phyloP scores from a whole-genome alignment of 2,888 invertebrate genomes.

The Archaeoteleia sp. region DNA sequence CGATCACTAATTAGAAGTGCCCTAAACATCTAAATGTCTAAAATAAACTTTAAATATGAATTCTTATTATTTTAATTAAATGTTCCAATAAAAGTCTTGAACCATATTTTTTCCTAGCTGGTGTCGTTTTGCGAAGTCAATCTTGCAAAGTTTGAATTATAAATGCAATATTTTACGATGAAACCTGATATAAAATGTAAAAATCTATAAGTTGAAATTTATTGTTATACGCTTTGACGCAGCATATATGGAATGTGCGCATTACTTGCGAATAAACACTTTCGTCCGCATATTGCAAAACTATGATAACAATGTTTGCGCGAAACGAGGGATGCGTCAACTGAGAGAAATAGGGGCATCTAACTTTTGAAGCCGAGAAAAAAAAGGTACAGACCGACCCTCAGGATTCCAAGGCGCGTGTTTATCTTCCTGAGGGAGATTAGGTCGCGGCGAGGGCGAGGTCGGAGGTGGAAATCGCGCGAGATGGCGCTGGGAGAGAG shows the following conservation, averaged over 20 bases:
- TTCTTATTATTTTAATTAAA: no score
- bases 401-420: conserved; percentile 9
- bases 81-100: no score
- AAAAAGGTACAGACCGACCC: conserved; percentile 8
- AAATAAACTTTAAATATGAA: no score
- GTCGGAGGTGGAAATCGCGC: conserved; percentile 12
- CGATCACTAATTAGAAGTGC: no score
- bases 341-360: conserved; percentile 37
- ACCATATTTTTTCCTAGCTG: no score
- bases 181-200: conserved; percentile 30
- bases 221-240: conserved; percentile 34
- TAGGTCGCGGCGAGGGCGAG: conserved; percentile 22
- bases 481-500: conserved; percentile 7
- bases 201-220: conserved; percentile 41
- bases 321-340: conserved; percentile 52
- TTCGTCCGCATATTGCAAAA: conserved; percentile 54
- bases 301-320: conserved; percentile 64
- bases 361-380: conserved; percentile 26
- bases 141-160: conserved; percentile 31
- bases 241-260: conserved; percentile 23
- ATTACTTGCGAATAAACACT: conserved; percentile 46
- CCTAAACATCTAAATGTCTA: no score
- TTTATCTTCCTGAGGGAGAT: conserved; percentile 38
- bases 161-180: conserved; percentile 35
- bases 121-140: no score